Base-by-base conservation (phyloP, 2,113 vertebrate species). In the Pontoporia blainvillei region DNA sequence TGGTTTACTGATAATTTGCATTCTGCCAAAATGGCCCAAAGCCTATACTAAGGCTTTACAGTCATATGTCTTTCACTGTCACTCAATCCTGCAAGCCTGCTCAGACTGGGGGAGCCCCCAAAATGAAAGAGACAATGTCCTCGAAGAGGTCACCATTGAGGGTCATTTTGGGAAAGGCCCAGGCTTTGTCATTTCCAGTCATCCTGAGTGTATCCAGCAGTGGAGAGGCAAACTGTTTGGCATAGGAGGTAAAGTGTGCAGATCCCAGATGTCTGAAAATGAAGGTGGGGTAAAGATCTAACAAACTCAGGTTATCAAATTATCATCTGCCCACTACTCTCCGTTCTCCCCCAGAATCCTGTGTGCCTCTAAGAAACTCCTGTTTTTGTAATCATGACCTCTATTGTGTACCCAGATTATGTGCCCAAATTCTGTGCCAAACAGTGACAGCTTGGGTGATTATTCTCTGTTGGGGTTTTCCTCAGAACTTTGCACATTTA, bases 1-100 rank as follows among this genome's bases (percentile, higher is more conserved):
- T 57, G 31, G 20, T 95, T 98, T 71, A 20, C 23, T 93, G 57
- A 8, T 86, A 92, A 95, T 94, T 41, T 52, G 31, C 11, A 92
- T 97, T 72, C 90, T 66, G 6, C 44, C 44, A 95, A 78, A 85
- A 88, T 90, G 54, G 9, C 18, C 36, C 39, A 44, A 69, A 81
- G 52, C 49, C 81, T 83, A 20, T 15, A 66, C 27, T 69, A 25
- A 73, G 39, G 92, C 46, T 86, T 96, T 91, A 9, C 84, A 76
- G 39, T 91, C 44, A 23, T 36, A 27, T 89, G 11, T 20, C 4
- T 94, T 95, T 94, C 78, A 52, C 20, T 59, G 44, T 61, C 44
- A 66, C 49, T 86, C 61, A 95, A 72, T 90, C 12, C n/a, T 81
- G 27, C 3, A 90, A 95, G 62, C 29, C 66, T 34, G 49, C 69